These are phyloP conservation scores for Drosophila pegasa DNA, from an alignment of 2,888 invertebrate genomes.

Conservation along the genomic window DNA sequence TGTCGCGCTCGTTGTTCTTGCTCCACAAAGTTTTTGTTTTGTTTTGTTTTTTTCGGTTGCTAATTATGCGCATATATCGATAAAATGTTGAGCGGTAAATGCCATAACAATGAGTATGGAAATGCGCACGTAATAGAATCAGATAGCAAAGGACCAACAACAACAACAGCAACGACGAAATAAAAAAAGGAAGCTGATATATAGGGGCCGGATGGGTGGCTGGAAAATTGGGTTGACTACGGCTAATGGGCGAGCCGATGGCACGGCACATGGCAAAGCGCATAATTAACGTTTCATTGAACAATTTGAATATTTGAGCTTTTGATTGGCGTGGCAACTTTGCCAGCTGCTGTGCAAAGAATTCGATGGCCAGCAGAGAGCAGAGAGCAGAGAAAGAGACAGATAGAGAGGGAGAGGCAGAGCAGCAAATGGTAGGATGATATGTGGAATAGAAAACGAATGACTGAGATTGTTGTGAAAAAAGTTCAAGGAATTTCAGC, in stretches of 20 bases:
- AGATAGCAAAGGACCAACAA: conserved; percentile 17
- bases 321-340: conserved; percentile 62
- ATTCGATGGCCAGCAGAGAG: neutral
- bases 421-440: conserved; percentile 4
- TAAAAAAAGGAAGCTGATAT: neutral
- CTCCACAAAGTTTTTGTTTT: neutral
- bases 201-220: neutral
- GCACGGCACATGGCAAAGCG: conserved; percentile 31
- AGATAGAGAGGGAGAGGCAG: neutral
- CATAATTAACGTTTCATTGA: conserved; percentile 68
- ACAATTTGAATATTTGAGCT: conserved; percentile 57
- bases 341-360: conserved; percentile 30
- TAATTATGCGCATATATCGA: conserved; percentile 34
- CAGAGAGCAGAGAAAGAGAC: neutral
- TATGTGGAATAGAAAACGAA: conserved; percentile 5
- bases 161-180: too few relatives aligned
- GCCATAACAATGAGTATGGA: conserved; percentile 15
- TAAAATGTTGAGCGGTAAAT: conserved; percentile 19
- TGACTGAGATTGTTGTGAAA: neutral
- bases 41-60: neutral
- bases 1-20: neutral
- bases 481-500: neutral
- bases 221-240: conserved; percentile 2
- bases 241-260: conserved; percentile 8
- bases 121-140: conserved; percentile 27